Conservation (phyloP, 2,113 vertebrate genomes). For the Spea bombifrons region DNA sequence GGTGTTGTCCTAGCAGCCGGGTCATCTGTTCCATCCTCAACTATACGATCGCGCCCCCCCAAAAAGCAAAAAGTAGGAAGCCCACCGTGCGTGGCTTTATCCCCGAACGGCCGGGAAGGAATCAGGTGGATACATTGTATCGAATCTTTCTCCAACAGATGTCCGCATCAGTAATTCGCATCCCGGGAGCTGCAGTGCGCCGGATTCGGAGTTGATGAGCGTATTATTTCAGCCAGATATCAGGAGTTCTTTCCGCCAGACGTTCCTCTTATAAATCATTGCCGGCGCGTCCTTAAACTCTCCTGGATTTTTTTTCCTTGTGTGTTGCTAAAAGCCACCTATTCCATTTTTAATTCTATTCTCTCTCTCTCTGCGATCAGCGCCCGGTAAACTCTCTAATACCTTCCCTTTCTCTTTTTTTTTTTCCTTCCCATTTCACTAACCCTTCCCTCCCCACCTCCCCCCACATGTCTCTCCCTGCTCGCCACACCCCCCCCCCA, state of each 20-base stretch:
- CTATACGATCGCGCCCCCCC: neutral
- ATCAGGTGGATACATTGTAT: conserved; percentile 47
- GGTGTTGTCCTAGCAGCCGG: conserved; percentile 13
- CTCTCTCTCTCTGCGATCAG: conserved; percentile 11
- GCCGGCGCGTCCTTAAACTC: neutral
- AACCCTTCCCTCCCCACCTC: conserved; percentile 27
- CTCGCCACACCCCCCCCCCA: conserved; percentile 11
- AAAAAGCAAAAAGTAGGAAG: too few relatives aligned
- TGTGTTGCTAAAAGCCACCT: neutral
- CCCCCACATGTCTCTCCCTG: neutral
- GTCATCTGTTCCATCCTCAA: neutral
- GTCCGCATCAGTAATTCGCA: neutral
- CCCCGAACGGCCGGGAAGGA: neutral
- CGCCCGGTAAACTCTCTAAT: conserved; percentile 12
- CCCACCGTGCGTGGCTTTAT: too few relatives aligned
- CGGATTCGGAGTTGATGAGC: neutral
- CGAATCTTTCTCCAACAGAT: neutral
- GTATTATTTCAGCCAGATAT: conserved; percentile 3
- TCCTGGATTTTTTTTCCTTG: neutral
- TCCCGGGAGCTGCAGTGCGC: neutral
- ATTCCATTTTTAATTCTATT: neutral
- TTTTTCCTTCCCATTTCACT: neutral
- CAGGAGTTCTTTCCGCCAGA: neutral
- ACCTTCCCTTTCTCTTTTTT: conserved; percentile 46
- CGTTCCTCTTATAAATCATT: neutral